phyloP scores from a whole-genome alignment of 2,888 invertebrate species.

The Amorpha juglandis region DNA sequence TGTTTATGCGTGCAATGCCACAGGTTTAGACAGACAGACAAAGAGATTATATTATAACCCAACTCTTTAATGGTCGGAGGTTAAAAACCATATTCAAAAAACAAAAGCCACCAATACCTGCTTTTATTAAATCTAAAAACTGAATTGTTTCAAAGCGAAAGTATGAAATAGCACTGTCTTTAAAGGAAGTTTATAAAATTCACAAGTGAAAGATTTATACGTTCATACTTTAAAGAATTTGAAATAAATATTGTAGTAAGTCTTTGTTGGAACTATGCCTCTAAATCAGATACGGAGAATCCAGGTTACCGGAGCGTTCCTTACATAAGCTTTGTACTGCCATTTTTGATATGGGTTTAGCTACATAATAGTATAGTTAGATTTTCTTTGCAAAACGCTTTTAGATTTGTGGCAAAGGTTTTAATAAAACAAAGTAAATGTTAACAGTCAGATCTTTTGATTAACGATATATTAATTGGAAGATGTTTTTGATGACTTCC shows the following conservation, averaged over 20 bases:
- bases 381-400: too few species aligned
- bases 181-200: slow-evolving; percentile 18
- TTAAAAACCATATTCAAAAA: too few species aligned
- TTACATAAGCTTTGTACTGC: neutral
- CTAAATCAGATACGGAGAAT: slow-evolving; percentile 11
- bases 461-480: too few species aligned
- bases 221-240: slow-evolving; percentile 22
- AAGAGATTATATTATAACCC: too few species aligned
- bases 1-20: too few species aligned
- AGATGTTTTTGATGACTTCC: too few species aligned
- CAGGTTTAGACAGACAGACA: too few species aligned
- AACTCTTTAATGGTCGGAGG: too few species aligned
- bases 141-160: neutral
- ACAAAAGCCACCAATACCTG: neutral
- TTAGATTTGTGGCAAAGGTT: neutral
- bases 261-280: slow-evolving; percentile 13
- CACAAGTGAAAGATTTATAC: slow-evolving; percentile 22
- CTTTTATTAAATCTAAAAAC: neutral
- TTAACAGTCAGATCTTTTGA: too few species aligned
- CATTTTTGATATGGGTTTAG: neutral
- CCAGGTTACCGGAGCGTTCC: neutral
- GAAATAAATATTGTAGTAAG: slow-evolving; percentile 19
- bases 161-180: slow-evolving; percentile 9
- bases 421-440: neutral
- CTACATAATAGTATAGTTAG: too few species aligned